phyloP scores from a whole-genome alignment of 2,888 invertebrate species.

The Parapristionchus giblindavisi region DNA sequence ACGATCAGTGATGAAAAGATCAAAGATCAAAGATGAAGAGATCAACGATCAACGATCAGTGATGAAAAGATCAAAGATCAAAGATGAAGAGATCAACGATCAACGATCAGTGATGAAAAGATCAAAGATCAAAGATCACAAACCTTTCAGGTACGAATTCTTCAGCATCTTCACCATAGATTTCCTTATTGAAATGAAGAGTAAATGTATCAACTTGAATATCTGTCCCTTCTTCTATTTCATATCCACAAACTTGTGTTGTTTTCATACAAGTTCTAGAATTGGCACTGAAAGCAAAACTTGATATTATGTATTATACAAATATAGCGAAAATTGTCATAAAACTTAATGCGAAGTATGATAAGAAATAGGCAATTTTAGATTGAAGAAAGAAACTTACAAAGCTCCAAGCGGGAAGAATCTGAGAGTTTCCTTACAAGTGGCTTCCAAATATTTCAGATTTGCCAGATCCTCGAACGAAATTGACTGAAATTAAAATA shows the following conservation, averaged over 20 bases:
- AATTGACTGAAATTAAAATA: constrained; percentile 17
- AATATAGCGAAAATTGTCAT: no score
- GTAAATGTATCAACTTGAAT: constrained; percentile 58
- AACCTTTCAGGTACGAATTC: constrained; percentile 64
- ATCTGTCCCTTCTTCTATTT: constrained; percentile 37
- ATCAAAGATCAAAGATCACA: no score
- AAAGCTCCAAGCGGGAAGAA: constrained; percentile 23
- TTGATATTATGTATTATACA: no score
- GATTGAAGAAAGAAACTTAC: constrained; percentile 5
- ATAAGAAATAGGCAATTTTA: no score
- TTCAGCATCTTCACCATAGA: constrained; percentile 65
- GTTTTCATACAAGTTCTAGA: constrained; percentile 7
- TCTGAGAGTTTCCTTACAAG: constrained; percentile 30
- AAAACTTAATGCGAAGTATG: no score
- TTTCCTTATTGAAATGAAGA: constrained; percentile 54
- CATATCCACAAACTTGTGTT: not conserved
- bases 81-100: no score
- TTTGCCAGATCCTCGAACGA: constrained; percentile 30
- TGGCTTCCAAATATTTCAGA: constrained; percentile 15
- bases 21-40: no score
- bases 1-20: no score
- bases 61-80: no score
- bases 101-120: no score
- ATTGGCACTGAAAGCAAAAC: not conserved
- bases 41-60: no score